Evolutionary conservation across 2,797 vertebrate species (phyloP), one percentile per base, ranked within the genome.

Genomic region (Erpetoichthys calabaricus): DNA sequence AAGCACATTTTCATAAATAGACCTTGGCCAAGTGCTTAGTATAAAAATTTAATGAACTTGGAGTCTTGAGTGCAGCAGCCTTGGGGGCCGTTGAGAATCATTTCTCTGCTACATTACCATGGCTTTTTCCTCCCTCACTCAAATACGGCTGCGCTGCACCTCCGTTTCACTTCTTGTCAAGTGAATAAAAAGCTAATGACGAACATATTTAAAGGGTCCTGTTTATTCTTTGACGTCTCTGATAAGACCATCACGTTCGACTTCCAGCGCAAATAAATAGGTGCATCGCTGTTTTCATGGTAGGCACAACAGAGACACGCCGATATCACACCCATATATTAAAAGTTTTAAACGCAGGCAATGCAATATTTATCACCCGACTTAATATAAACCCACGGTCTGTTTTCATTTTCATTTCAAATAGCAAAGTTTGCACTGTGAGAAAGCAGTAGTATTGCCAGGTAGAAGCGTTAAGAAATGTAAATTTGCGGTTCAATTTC

Each of bases 1-100:
- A 88, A 89, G 82, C 86, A 71, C 89, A 91, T 94, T 92, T 91
- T 92, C 90, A 91, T 91, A 92, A 92, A 91, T 90, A 94, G 89
- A 90, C 89, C 89, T 91, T 91, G 90, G 86, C 88, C 86, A 81
- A 86, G 88, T 86, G 80, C 85, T 82, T 87, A 68, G 69, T 63
- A 92, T 94, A 78, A 94, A 94, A 91, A 73, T 90, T 94, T 94
- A 92, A 94, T 94, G 90, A 91, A 83, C 84, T 83, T 75, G 71
- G 83, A 89, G 86, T 88, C 88, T 86, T 90, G 89, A 92, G 89
- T 91, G 90, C 87, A 82, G 83, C 86, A 82, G 83, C 86, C 80
- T 80, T 60, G 77, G 74, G 88, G 86, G 80, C 80, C 83, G 88
- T 83, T 78, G 88, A 89, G 87, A 84, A 73, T 83, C 82, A 77